Base-by-base conservation (phyloP, 1,140 invertebrate genomes). In the Drosophila willistoni region DNA sequence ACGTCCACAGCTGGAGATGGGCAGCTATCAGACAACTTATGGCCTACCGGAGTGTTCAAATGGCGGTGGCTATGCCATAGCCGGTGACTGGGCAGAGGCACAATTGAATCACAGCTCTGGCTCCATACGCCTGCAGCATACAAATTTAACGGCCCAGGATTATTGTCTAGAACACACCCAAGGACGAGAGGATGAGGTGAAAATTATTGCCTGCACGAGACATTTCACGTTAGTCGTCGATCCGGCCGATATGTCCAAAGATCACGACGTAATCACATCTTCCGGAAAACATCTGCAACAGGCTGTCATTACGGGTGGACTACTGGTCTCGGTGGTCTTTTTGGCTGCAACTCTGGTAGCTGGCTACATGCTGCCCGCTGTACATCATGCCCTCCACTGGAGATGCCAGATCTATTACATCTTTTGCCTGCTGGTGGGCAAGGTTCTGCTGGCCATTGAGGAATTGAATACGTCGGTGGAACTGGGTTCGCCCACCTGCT, bases 311-410 rank as follows among this genome's bases (percentile, higher is more conserved):
- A 95, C 95, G 42, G 94, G 95, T n/a, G 95, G 95, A 47, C 93
- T 97, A 77, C 94, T 96, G 61, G 94, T 97, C 66, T 96, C 96
- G 66, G 95, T 95, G 2, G 94, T 96, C 59, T 97, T 97, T 92
- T 92, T 97, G 91, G 94, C 95, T 12, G 95, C 96, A 3, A 97
- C 96, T 33, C 92, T 97, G 78, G 95, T 94, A 3, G 95, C 95
- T 2, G 95, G 96, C 7, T 96, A 95, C 83, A 93, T 96, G 73
- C 92, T 97, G 81, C 96, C 96, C 29, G 94, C 95, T 14, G 95
- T 95, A 65, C 96, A 97, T 93, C 96, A 97, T 93, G 95, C 96
- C 55, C 93, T 97, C 68, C 96, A 97, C 92, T 97, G 96, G 96
- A 94, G 96, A 68, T 97, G 96, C 87, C 96, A 97, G 93, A 96